phyloP scores from a whole-genome alignment of 2,797 vertebrate species.

The Natrix natrix region DNA sequence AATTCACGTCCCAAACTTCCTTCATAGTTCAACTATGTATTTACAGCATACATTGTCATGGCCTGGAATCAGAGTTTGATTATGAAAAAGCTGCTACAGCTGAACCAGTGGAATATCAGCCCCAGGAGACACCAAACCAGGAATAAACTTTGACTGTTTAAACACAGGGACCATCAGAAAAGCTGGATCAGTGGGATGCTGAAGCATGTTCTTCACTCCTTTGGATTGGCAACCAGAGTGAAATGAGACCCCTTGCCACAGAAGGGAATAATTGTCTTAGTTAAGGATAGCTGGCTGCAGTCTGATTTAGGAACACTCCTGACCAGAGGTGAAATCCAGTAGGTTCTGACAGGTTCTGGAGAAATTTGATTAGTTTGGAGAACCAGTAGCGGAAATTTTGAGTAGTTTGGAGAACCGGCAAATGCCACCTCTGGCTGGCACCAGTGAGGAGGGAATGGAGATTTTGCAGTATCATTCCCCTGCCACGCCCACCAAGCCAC shows the following conservation, averaged over 20 bases:
- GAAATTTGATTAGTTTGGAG: too few species aligned
- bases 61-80: neutral
- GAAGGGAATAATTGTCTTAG: neutral
- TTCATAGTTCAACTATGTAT: neutral
- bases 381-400: too few species aligned
- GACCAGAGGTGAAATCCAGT: neutral
- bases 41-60: neutral
- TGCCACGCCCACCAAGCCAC: too few species aligned
- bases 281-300: neutral
- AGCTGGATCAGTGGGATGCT: neutral
- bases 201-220: neutral
- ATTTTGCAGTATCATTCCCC: too few species aligned
- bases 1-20: neutral
- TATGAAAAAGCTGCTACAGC: neutral
- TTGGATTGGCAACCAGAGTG: neutral
- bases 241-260: neutral
- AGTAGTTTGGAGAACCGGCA: too few species aligned
- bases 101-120: neutral
- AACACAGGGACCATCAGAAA: neutral
- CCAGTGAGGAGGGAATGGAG: too few species aligned
- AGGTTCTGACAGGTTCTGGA: too few species aligned
- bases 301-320: neutral
- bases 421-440: too few species aligned
- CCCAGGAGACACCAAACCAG: neutral
- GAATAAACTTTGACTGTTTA: neutral